phyloP scores from a whole-genome alignment of 2,888 invertebrate genomes.

The Omphaloscelis lunosa region DNA sequence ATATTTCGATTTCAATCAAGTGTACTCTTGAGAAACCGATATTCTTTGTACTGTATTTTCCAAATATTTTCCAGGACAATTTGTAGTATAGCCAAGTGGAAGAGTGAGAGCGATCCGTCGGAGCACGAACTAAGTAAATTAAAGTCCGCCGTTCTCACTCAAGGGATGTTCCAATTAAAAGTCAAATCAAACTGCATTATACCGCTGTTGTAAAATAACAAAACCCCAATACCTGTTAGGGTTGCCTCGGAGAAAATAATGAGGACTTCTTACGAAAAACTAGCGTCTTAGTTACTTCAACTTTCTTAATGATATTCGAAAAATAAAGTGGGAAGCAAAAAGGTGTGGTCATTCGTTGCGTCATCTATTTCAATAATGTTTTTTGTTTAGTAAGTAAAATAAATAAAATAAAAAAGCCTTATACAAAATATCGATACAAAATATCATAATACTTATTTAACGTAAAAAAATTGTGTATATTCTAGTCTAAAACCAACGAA shows the following conservation, averaged over 20 bases:
- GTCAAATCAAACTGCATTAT: slow-evolving; percentile 72
- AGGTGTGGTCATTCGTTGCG: neutral
- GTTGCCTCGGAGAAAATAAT: slow-evolving; percentile 40
- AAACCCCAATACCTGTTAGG: slow-evolving; percentile 52
- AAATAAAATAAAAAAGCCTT: too few relatives aligned
- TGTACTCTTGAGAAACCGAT: slow-evolving; percentile 59
- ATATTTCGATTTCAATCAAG: slow-evolving; percentile 36
- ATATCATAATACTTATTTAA: neutral
- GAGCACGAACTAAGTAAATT: slow-evolving; percentile 69
- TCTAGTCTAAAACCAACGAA: neutral
- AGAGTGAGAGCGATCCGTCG: slow-evolving; percentile 54
- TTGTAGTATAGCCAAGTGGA: slow-evolving; percentile 63
- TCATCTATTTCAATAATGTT: neutral
- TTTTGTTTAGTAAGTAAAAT: neutral
- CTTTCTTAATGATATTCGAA: slow-evolving; percentile 13
- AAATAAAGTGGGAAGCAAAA: neutral
- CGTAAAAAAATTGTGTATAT: neutral
- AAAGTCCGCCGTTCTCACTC: slow-evolving; percentile 64
- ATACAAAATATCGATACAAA: too few relatives aligned
- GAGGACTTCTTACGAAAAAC: slow-evolving; percentile 33
- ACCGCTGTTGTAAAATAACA: slow-evolving; percentile 57
- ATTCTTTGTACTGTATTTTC: slow-evolving; percentile 64
- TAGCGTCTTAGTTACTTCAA: slow-evolving; percentile 13
- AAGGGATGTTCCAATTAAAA: slow-evolving; percentile 74
- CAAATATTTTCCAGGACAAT: slow-evolving; percentile 66